These are phyloP conservation scores for Lindbergichthys nudifrons DNA, from an alignment of 2,797 vertebrate genomes.

Conservation along the genomic window DNA sequence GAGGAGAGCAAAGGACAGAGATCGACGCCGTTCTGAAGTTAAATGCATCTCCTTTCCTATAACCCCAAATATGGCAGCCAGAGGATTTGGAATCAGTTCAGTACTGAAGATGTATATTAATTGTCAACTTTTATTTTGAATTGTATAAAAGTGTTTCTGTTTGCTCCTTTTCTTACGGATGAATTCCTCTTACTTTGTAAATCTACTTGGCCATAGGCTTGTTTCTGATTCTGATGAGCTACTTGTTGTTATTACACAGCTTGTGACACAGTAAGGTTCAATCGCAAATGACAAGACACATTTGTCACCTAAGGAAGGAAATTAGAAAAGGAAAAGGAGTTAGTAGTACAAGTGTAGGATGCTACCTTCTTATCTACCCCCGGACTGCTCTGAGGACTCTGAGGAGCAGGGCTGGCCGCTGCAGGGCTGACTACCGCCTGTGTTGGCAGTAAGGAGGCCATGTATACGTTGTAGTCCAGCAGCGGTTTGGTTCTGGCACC, in stretches of 20 bases:
- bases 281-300: background rate
- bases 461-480: constrained; percentile 92
- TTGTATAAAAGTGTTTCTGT: no score
- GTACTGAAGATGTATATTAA: no score
- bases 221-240: no score
- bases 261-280: background rate
- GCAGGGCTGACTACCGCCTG: constrained; percentile 77
- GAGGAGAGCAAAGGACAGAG: no score
- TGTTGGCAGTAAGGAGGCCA: constrained; percentile 90
- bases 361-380: constrained; percentile 92
- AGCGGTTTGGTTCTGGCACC: constrained; percentile 83
- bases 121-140: no score
- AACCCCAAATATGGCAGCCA: no score
- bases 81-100: no score
- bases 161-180: no score
- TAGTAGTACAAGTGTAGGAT: background rate
- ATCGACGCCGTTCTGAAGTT: no score
- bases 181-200: no score
- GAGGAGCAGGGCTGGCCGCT: constrained; percentile 81
- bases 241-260: background rate
- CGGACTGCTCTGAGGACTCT: constrained; percentile 93
- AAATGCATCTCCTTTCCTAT: no score
- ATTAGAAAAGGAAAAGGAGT: constrained; percentile 4
- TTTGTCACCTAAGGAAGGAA: background rate
- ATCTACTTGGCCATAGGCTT: no score